These are phyloP conservation scores for Verasper variegatus DNA, from an alignment of 2,113 vertebrate genomes.

Conservation along the genomic window DNA sequence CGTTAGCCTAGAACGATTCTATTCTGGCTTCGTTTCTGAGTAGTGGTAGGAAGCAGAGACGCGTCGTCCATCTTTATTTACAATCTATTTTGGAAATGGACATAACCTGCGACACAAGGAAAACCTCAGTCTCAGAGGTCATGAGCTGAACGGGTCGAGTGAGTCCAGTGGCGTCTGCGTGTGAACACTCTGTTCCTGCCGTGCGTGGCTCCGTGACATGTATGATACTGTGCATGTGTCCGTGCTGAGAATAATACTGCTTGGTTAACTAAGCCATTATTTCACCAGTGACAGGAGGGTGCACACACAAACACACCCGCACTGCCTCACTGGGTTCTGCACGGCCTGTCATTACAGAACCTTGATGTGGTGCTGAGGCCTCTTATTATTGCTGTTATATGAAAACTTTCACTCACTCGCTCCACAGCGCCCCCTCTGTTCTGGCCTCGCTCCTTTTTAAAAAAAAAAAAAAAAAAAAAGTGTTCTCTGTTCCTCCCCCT, in stretches of 20 bases:
- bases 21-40: background rate
- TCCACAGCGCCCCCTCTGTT: conserved; percentile 20
- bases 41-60: no score
- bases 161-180: background rate
- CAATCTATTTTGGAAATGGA: no score
- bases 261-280: conserved; percentile 57
- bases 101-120: background rate
- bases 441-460: background rate
- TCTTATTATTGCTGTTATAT: conserved; percentile 79
- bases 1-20: conserved; percentile 9
- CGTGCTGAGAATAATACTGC: conserved; percentile 50
- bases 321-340: conserved; percentile 56
- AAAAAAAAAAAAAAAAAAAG: no score
- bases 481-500: background rate
- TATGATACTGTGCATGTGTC: conserved; percentile 27
- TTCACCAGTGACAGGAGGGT: conserved; percentile 58
- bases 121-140: no score
- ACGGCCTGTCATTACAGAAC: conserved; percentile 79
- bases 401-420: conserved; percentile 78
- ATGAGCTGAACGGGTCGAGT: background rate
- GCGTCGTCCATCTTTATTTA: no score
- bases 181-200: background rate
- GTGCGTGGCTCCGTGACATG: background rate
- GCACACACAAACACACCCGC: conserved; percentile 37
- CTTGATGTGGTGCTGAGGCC: conserved; percentile 80